Evolutionary conservation across 2,113 vertebrate species (phyloP).

Genomic region (Corythornis vintsioides): DNA sequence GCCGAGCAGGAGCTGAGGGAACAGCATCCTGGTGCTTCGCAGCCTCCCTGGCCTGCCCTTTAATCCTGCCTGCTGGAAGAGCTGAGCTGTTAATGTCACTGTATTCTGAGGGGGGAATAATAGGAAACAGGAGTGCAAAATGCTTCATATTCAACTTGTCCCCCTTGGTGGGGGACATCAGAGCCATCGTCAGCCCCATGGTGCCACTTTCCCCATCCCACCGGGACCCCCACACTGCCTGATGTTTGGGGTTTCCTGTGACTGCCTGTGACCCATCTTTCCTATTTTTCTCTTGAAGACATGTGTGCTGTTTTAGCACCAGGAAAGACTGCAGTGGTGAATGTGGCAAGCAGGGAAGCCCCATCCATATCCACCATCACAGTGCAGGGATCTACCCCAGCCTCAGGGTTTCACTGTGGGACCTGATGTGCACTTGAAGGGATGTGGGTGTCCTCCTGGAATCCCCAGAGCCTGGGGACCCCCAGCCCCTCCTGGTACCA

Average conservation of each 20-base stretch:
- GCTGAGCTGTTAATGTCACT: not conserved
- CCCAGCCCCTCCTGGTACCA: not conserved
- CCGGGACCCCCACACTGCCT: not conserved
- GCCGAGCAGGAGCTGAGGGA: not conserved
- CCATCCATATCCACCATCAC: fast-evolving
- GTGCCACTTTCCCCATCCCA: not conserved
- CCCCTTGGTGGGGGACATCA: fast-evolving
- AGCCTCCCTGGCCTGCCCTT: not conserved
- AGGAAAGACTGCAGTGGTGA: not conserved
- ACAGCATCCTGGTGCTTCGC: not conserved
- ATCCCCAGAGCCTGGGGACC: not conserved
- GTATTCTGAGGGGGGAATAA: not conserved
- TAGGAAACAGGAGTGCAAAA: not conserved
- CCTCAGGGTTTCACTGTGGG: not conserved
- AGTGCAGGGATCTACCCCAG: fast-evolving
- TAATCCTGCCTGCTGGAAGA: not conserved
- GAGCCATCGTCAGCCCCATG: not conserved
- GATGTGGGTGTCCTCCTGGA: fast-evolving
- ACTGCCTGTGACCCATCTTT: not conserved
- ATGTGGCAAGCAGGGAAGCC: not conserved
- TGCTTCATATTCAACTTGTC: not conserved
- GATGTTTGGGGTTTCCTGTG: not conserved
- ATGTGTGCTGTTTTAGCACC: not conserved
- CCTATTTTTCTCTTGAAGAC: not conserved
- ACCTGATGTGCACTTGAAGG: not conserved